A percentile compares a stretch with the other conserved stretches of the same genome.
Conservation (phyloP, 2,113 vertebrate genomes). For the Megaceryle torquata region DNA sequence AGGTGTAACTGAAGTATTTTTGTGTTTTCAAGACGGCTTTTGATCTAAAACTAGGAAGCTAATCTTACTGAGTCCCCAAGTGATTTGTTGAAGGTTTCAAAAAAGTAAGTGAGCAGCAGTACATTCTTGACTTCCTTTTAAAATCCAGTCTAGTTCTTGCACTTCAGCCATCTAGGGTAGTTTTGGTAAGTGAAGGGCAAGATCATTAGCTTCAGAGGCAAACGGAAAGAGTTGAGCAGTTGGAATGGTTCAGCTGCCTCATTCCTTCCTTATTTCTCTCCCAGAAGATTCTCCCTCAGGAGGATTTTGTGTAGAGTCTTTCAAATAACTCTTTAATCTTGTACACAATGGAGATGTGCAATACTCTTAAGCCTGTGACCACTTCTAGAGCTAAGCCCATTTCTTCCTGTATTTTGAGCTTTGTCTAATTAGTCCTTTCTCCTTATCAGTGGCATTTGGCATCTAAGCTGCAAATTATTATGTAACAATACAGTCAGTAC, state of each 20-base stretch:
- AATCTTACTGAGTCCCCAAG: not conserved
- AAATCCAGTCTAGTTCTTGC: not conserved
- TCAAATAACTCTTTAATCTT: not conserved
- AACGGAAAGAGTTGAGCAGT: not conserved
- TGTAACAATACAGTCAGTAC: not conserved
- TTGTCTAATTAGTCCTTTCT: not conserved
- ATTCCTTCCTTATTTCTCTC: not conserved
- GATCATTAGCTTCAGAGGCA: not conserved
- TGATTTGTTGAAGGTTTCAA: not conserved
- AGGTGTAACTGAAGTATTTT: not conserved
- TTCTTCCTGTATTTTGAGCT: not conserved
- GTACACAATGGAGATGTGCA: not conserved
- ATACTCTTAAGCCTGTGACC: not conserved
- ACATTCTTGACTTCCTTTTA: not conserved
- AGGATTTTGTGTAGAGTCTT: not conserved
- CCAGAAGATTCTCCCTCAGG: not conserved
- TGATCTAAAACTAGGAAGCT: slow-evolving; percentile 23
- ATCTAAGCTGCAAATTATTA: not conserved
- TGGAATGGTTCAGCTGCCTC: not conserved
- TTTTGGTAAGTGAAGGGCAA: not conserved
- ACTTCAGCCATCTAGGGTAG: not conserved
- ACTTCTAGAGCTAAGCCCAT: not conserved
- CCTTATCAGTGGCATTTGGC: not conserved
- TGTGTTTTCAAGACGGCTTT: slow-evolving; percentile 40
- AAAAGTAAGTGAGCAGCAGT: not conserved